Base-by-base conservation (phyloP, 2,888 invertebrate species). In the Phengaris alcon region DNA sequence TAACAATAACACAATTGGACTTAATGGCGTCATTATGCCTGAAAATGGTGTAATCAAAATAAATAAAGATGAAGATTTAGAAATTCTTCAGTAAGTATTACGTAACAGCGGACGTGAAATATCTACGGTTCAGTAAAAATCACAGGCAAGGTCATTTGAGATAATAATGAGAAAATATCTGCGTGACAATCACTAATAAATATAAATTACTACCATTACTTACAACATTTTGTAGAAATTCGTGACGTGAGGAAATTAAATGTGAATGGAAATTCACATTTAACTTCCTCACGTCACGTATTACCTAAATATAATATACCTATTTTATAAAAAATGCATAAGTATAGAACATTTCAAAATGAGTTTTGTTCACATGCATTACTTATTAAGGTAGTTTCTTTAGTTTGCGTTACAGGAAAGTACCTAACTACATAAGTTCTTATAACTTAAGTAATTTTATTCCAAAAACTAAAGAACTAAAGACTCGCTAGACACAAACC, bases 91-190 rank as follows among this genome's bases (percentile, higher is more conserved):
- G 12, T 22, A 59, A 44, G 12, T 22, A 59, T 64, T 15, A 13
- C 64, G 64, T 6, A 64, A 64, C 64, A 12, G 35, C 64, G 64
- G 44, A 44, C 35, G 64, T 64, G 35, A 64, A 64, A 64, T 64
- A 6, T 64, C 13, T 44, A 64, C 64, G 64, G 35, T 35, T 12
- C 22, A 44, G 64, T 35, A 64, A 35, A 64, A 64, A 44, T 59
- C 59, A 59, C 64, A 64, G 13, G 12, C 64, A 44, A 64, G 64
- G 64, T 12, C 64, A 35, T 64, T 35, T 9, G 55, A 44, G 44
- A 64, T 35, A 64, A 64, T 64, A 44, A 64, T 64, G 64, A 12
- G 64, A 64, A 64, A 64, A 64, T 64, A 64, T 64, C 64, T 64
- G 35, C 64, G 64, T 64, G 64, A 64, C 64, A 64, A 64, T 64